Percentiles rank a stretch among this genome's conserved stretches.
Conservation (phyloP, 2,888 invertebrate species). For the Ypsolopha sequella region DNA sequence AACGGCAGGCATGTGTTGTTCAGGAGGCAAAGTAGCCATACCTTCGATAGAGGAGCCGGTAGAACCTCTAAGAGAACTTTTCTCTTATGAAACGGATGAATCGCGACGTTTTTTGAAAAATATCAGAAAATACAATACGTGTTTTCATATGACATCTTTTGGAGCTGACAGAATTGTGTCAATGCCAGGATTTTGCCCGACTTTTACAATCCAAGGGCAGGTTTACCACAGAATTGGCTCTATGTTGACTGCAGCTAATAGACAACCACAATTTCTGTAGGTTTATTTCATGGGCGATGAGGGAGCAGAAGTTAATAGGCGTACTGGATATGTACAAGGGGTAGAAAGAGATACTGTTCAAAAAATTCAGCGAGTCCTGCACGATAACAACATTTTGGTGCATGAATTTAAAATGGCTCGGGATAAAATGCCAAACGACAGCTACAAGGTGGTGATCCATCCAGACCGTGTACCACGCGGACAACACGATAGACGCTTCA, state of each 20-base stretch:
- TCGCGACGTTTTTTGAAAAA: conserved; percentile 12
- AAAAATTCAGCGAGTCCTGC: conserved; percentile 19
- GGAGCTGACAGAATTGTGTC: conserved; percentile 11
- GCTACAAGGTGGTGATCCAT: conserved; percentile 20
- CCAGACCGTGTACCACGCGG: conserved; percentile 19
- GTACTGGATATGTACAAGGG: conserved; percentile 17
- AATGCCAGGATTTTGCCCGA: conserved; percentile 16
- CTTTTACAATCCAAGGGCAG: conserved; percentile 23
- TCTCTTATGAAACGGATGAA: conserved; percentile 10
- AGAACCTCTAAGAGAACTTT: conserved; percentile 12
- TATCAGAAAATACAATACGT: conserved; percentile 13
- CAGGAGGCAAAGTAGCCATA: no score
- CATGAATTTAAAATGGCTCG: conserved; percentile 21
- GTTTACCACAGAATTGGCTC: conserved; percentile 21
- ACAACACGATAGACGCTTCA: conserved; percentile 21
- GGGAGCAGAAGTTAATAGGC: conserved; percentile 12
- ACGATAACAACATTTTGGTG: conserved; percentile 18
- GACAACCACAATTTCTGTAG: conserved; percentile 19
- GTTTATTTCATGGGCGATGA: conserved; percentile 24
- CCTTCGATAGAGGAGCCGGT: conserved; percentile 13
- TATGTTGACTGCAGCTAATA: conserved; percentile 14
- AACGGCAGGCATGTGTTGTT: conserved; percentile 15
- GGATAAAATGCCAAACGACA: conserved; percentile 17
- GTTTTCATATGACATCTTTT: conserved; percentile 16
- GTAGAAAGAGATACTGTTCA: conserved; percentile 16